Percentiles rank a stretch among this genome's conserved stretches.
Evolutionary conservation across 1,140 invertebrate species (phyloP).

Genomic region (Pentalonia nigronervosa): DNA sequence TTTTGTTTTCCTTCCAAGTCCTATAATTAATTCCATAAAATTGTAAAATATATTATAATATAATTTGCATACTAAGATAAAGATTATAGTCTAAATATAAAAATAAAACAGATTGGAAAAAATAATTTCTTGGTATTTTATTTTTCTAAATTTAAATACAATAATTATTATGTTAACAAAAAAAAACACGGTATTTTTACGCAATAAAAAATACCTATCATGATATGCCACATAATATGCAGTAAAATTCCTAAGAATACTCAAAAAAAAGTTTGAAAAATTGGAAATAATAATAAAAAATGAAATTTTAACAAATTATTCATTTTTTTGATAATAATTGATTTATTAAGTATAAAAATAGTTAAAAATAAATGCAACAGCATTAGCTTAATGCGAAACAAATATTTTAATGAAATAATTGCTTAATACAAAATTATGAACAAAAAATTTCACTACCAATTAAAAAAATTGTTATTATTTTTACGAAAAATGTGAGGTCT

Average conservation of each 20-base stretch:
- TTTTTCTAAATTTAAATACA: background rate
- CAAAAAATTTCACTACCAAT: too few species aligned
- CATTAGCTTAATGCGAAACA: too few species aligned
- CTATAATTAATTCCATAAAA: background rate
- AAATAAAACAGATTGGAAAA: background rate
- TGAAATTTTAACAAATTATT: background rate
- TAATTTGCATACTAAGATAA: background rate
- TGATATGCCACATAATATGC: background rate
- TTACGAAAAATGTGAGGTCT: too few species aligned
- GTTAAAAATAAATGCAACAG: too few species aligned
- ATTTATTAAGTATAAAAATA: too few species aligned
- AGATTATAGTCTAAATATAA: background rate
- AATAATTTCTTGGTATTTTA: background rate
- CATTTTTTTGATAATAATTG: background rate
- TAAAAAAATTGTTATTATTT: too few species aligned
- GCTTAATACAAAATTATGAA: too few species aligned
- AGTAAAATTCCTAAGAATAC: background rate
- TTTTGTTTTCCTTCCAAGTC: slow-evolving; percentile 23
- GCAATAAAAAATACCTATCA: too few species aligned
- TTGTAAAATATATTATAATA: background rate
- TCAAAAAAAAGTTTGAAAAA: background rate
- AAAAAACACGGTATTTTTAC: too few species aligned
- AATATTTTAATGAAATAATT: too few species aligned
- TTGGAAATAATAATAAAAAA: background rate
- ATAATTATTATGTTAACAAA: background rate